phyloP scores from a whole-genome alignment of 1,140 invertebrate genomes.

The Nasonia vitripennis region DNA sequence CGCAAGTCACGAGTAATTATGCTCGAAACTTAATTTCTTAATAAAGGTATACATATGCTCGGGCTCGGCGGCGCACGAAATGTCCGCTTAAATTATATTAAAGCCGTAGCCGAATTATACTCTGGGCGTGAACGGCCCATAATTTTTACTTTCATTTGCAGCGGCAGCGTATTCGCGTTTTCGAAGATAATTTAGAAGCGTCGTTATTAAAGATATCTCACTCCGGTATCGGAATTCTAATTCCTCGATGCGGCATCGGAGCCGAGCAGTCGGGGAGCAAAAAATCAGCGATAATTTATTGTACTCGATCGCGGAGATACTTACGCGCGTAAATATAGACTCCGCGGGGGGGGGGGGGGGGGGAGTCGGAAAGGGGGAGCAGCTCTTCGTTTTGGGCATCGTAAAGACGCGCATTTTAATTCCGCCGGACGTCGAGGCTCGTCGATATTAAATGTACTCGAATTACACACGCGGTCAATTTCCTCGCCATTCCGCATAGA shows the following conservation, averaged over 20 bases:
- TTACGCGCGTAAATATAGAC: background rate
- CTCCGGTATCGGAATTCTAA: slow-evolving; percentile 31
- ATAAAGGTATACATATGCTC: background rate
- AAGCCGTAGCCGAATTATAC: slow-evolving; percentile 35
- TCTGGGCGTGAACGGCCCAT: slow-evolving; percentile 33
- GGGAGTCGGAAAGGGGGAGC: background rate
- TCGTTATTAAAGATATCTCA: slow-evolving; percentile 49
- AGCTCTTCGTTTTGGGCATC: slow-evolving; percentile 35
- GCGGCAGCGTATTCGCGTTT: background rate
- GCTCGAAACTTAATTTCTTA: slow-evolving; percentile 8
- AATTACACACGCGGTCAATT: slow-evolving; percentile 33
- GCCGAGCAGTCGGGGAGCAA: background rate
- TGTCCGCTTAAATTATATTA: slow-evolving; percentile 36
- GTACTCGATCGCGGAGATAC: slow-evolving; percentile 30
- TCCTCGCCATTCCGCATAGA: background rate
- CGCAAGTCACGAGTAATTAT: background rate
- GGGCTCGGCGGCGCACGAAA: background rate
- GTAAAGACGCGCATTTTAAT: slow-evolving; percentile 49
- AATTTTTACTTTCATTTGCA: slow-evolving; percentile 23
- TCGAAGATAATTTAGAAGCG: slow-evolving; percentile 30
- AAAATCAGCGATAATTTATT: slow-evolving; percentile 34
- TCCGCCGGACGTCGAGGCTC: background rate
- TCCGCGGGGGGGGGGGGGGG: background rate
- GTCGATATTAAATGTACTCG: slow-evolving; percentile 34
- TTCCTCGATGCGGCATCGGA: background rate